These are phyloP conservation scores for Hydropsyche tenuis DNA, from an alignment of 1,140 invertebrate genomes.

Conservation along the genomic window DNA sequence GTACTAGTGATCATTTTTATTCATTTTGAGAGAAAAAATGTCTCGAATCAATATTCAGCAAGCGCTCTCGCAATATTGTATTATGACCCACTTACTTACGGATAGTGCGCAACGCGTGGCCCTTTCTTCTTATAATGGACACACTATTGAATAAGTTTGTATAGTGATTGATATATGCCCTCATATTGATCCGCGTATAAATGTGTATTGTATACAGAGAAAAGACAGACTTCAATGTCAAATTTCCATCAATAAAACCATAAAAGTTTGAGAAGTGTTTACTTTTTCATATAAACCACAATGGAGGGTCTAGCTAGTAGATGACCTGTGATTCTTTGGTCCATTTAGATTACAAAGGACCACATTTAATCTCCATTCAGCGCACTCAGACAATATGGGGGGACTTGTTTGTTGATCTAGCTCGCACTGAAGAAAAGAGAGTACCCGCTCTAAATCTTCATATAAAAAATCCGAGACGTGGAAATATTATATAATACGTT, in stretches of 20 bases:
- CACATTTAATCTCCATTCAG: constrained; percentile 26
- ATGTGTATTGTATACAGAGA: no score
- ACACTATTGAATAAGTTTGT: constrained; percentile 7
- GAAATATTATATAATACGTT: no score
- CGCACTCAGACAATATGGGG: constrained; percentile 16
- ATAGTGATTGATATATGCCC: background rate
- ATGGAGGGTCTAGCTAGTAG: background rate
- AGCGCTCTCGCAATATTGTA: constrained; percentile 7
- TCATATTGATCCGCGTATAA: no score
- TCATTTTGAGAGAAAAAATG: background rate
- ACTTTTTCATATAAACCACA: no score
- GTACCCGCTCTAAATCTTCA: constrained; percentile 16
- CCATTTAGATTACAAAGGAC: constrained; percentile 27
- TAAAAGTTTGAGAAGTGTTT: no score
- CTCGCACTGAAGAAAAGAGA: background rate
- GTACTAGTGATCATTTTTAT: background rate
- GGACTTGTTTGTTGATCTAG: background rate
- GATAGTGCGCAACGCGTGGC: background rate
- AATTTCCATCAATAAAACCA: no score
- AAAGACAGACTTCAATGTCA: no score
- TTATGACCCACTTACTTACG: constrained; percentile 14
- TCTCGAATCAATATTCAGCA: constrained; percentile 5
- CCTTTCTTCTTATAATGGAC: background rate
- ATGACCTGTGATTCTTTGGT: constrained; percentile 20
- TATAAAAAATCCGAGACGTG: constrained; percentile 1